Base-by-base conservation (phyloP, 2,888 invertebrate species). In the Mimachlamys varia region DNA sequence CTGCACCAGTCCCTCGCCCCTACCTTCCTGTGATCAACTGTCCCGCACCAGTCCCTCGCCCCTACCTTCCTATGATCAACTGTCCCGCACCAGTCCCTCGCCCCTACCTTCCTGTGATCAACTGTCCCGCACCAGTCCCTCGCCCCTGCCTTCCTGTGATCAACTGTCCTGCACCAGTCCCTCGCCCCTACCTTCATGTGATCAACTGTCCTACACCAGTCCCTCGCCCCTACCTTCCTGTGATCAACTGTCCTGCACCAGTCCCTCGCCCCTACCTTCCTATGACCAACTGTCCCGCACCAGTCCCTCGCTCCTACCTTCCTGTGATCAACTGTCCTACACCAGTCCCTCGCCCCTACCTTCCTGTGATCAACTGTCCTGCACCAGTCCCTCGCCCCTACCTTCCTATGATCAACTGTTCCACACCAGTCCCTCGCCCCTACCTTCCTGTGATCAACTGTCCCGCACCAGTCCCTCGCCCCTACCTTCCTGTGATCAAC, bases 221-320 rank as follows among this genome's bases (percentile, higher is more conserved):
- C 76, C 76, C 76, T 76, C 76, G 76, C 76, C 33, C 76, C 76
- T 76, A 76, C 76, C 76, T 76, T 76, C 33, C 76, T 33, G 76
- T 76, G 76, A 33, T 12, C 76, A 62, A 62, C 62, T 62, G 76
- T 33, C 76, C 13, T 13, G 0, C 27, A 12, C 33, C 27, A 19
- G 33, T 5, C 27, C 33, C 33, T n/a, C n/a, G n/a, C n/a, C n/a
- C n/a, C n/a, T n/a, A n/a, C n/a, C n/a, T n/a, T n/a, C n/a, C n/a
- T n/a, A n/a, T n/a, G n/a, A n/a, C n/a, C n/a, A n/a, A n/a, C n/a
- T n/a, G n/a, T 76, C 76, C 76, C 33, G 22, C 76, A 22, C 76
- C 76, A 76, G 27, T 76, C 76, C 76, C 76, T 76, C 76, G 76
- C 76, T 76, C 76, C 76, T 76, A 76, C 76, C 76, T 76, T 76